Percentiles rank a stretch among this genome's conserved stretches.
Evolutionary conservation across 2,797 vertebrate genomes (phyloP).

Genomic region (Pangasius djambal): DNA sequence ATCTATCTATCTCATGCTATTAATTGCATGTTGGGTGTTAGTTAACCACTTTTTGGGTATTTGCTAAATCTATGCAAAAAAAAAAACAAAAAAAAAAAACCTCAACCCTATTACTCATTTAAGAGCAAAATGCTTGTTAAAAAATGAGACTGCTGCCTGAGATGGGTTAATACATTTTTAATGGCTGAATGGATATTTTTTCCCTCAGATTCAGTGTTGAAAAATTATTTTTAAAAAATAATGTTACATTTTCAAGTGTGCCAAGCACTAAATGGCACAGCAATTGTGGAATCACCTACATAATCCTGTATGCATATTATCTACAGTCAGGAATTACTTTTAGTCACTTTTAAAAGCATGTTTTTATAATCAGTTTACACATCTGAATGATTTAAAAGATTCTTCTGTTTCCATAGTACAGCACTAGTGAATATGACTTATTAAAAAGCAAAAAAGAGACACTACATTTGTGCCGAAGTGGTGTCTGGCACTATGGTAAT

Average conservation of each 20-base stretch:
- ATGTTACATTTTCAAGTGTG: background rate
- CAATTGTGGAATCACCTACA: background rate
- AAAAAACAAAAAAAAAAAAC: background rate
- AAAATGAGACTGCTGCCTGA: background rate
- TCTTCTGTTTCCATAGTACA: background rate
- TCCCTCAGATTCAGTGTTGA: background rate
- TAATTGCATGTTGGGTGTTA: background rate
- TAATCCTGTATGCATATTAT: background rate
- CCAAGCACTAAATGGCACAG: background rate
- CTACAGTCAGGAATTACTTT: no score
- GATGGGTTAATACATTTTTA: background rate
- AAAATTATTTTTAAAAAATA: background rate
- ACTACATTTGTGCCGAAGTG: background rate
- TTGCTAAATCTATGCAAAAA: background rate
- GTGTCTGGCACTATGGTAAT: background rate
- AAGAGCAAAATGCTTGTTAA: background rate
- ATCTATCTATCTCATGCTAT: background rate
- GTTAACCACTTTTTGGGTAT: background rate
- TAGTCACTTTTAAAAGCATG: background rate
- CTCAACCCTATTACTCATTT: background rate
- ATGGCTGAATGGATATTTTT: background rate
- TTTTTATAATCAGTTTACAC: background rate
- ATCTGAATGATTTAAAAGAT: slow-evolving; percentile 7
- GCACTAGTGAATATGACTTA: slow-evolving; percentile 15
- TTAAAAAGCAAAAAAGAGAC: slow-evolving; percentile 13